These are phyloP conservation scores for Cettia cetti DNA, from an alignment of 2,113 vertebrate genomes.

Conservation along the genomic window DNA sequence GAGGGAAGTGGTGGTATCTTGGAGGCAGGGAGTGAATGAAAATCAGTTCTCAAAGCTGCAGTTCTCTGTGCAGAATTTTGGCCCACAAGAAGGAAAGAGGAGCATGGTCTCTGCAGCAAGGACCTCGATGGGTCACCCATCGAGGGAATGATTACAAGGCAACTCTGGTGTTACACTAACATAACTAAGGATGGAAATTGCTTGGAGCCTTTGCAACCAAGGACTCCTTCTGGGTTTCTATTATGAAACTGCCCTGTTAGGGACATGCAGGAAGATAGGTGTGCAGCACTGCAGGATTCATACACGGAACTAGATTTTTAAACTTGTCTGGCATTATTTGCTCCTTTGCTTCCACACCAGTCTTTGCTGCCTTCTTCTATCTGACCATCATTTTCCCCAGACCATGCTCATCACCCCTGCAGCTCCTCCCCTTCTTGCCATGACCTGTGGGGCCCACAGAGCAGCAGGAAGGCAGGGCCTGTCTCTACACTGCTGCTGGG, in stretches of 20 bases:
- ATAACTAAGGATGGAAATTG: neutral
- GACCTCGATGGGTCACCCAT: accelerated
- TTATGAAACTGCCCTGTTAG: neutral
- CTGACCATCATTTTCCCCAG: neutral
- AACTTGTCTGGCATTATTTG: neutral
- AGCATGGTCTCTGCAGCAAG: accelerated
- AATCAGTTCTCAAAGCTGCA: neutral
- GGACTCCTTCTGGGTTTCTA: neutral
- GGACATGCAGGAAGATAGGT: neutral
- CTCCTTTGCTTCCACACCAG: neutral
- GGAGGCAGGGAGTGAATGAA: neutral
- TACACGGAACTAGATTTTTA: neutral
- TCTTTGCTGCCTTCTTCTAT: neutral
- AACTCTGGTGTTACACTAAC: neutral
- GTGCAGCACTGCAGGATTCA: neutral
- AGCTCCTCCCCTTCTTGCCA: neutral
- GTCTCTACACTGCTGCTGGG: accelerated
- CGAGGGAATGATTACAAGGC: neutral
- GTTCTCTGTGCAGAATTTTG: neutral
- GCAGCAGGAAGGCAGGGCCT: neutral
- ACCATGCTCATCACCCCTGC: neutral
- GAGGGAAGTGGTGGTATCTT: neutral
- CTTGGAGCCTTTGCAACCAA: neutral
- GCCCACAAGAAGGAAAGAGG: neutral
- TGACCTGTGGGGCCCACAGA: neutral